Conservation (phyloP, 1,140 invertebrate genomes). For the Cyclina sinensis region DNA sequence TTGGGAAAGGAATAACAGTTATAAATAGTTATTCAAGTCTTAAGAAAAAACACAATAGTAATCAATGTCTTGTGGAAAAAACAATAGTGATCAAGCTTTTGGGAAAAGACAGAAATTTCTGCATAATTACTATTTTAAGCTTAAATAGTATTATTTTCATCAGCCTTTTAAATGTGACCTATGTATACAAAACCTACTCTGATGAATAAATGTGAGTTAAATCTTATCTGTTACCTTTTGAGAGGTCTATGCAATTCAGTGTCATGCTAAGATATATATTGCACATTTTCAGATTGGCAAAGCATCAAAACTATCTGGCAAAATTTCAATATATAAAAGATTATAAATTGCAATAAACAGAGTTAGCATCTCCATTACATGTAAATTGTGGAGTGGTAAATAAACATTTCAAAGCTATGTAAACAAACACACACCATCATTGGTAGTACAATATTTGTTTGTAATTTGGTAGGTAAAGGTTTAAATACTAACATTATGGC, state of each 20-base stretch:
- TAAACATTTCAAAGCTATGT: background rate
- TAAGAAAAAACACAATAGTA: no score
- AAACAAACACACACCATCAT: background rate
- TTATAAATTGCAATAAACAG: slow-evolving; percentile 6
- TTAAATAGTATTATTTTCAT: no score
- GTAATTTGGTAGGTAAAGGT: background rate
- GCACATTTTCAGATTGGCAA: background rate
- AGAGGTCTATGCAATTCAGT: background rate
- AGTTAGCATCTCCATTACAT: background rate
- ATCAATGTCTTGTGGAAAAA: no score
- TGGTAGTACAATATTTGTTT: background rate
- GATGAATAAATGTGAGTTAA: no score
- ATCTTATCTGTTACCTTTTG: background rate
- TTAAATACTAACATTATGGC: background rate
- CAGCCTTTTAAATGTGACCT: no score
- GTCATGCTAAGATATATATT: background rate
- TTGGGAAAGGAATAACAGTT: no score
- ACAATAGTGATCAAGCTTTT: no score
- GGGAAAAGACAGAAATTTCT: no score
- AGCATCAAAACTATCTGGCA: background rate
- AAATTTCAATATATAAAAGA: slow-evolving; percentile 9
- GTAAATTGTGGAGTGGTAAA: slow-evolving; percentile 10
- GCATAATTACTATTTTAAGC: no score
- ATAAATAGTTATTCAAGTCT: no score
- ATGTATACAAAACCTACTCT: no score